These are phyloP conservation scores for Phoebastria nigripes DNA, from an alignment of 2,797 vertebrate species.

Conservation along the genomic window DNA sequence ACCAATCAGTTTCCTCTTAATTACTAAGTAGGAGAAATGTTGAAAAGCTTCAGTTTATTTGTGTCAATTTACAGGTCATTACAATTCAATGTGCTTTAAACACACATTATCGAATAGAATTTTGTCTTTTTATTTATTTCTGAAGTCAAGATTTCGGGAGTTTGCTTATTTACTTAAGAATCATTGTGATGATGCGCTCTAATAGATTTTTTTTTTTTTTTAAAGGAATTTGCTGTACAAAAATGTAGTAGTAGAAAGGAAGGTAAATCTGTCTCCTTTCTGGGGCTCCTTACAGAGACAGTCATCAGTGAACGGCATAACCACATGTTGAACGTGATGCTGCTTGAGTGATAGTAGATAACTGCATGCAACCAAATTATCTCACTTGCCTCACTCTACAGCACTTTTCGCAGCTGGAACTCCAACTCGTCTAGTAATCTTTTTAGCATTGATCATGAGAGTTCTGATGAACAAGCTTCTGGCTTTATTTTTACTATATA, in stretches of 20 bases:
- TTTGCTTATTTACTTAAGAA: neutral
- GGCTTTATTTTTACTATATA: neutral
- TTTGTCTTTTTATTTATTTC: neutral
- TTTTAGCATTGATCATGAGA: neutral
- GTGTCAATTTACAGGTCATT: neutral
- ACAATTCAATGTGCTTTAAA: neutral
- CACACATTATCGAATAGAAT: neutral
- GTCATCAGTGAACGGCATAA: neutral
- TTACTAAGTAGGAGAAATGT: neutral
- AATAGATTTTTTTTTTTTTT: neutral
- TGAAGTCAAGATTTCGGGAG: neutral
- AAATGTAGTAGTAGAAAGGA: neutral
- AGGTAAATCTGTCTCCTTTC: neutral
- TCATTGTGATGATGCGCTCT: neutral
- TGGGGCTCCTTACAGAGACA: neutral
- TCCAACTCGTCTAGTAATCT: neutral
- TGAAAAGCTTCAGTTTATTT: neutral
- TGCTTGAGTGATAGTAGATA: neutral
- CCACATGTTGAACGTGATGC: neutral
- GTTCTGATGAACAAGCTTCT: neutral
- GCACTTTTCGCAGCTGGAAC: neutral
- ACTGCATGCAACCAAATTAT: neutral
- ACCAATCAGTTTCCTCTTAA: neutral
- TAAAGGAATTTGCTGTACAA: neutral
- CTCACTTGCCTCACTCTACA: neutral